phyloP scores from a whole-genome alignment of 2,113 vertebrate species.

The Athene noctua region DNA sequence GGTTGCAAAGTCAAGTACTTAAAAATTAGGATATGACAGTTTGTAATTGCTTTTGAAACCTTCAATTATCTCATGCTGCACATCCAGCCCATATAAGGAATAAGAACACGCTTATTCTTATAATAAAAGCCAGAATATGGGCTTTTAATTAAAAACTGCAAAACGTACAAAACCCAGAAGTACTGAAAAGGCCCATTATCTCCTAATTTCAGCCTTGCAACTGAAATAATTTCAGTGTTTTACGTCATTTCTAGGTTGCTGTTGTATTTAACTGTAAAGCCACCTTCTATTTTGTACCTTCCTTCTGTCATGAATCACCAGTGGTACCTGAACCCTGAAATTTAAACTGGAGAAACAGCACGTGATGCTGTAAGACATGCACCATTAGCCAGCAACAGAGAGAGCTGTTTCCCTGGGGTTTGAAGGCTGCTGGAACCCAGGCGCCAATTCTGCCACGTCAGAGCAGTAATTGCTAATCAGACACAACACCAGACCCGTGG shows the following conservation, averaged over 20 bases:
- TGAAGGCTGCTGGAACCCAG: neutral
- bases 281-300: neutral
- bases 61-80: neutral
- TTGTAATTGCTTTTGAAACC: constrained; percentile 41
- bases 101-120: neutral
- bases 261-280: neutral
- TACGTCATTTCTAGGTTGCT: neutral
- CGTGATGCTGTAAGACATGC: neutral
- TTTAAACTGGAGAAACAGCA: neutral
- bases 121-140: neutral
- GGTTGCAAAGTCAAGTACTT: neutral
- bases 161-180: neutral
- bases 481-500: neutral
- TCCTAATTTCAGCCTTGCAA: neutral
- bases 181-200: neutral
- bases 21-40: neutral
- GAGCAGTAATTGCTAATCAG: constrained; percentile 15
- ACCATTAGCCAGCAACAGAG: constrained; percentile 34
- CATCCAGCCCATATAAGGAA: neutral
- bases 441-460: neutral
- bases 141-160: constrained; percentile 22
- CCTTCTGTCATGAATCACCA: neutral
- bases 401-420: constrained; percentile 6
- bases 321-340: neutral
- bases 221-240: neutral